Conservation (phyloP, 2,113 vertebrate genomes). For the Xyliphius kryptos region DNA sequence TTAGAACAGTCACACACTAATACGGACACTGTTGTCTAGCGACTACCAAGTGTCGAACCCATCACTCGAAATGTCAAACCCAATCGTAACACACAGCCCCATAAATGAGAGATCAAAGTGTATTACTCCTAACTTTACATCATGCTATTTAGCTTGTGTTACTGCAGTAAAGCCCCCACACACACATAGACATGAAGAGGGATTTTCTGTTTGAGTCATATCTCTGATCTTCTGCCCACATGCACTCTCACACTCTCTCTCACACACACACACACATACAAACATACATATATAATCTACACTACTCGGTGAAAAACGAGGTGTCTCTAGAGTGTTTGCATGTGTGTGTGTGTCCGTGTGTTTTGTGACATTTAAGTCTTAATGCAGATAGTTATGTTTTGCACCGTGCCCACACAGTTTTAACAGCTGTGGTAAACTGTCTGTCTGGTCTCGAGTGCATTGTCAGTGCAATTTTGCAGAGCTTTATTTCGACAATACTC, state of each 20-base stretch:
- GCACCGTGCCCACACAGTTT: conserved; percentile 36
- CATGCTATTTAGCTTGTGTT: conserved; percentile 27
- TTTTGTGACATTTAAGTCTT: conserved; percentile 44
- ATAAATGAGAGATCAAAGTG: conserved; percentile 22
- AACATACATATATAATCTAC: conserved; percentile 33
- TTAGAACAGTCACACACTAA: background rate
- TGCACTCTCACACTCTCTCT: conserved; percentile 30
- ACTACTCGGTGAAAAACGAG: conserved; percentile 20
- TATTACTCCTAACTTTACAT: conserved; percentile 30
- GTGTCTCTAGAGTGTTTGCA: background rate
- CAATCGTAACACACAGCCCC: no score
- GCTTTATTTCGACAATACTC: no score
- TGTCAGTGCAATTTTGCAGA: conserved; percentile 17
- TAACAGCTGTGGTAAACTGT: conserved; percentile 37
- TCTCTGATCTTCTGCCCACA: conserved; percentile 58
- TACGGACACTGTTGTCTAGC: no score
- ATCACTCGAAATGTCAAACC: no score
- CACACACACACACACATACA: conserved; percentile 44
- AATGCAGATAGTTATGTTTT: conserved; percentile 46
- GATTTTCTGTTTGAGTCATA: conserved; percentile 67
- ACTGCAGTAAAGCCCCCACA: conserved; percentile 54
- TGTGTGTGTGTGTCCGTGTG: conserved; percentile 34
- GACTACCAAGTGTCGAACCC: no score
- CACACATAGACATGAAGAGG: conserved; percentile 56
- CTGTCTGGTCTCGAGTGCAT: conserved; percentile 16